Evolutionary conservation across 2,113 vertebrate genomes (phyloP), one percentile per base, ranked within the genome.

Genomic region (Cephalopterus ornatus): DNA sequence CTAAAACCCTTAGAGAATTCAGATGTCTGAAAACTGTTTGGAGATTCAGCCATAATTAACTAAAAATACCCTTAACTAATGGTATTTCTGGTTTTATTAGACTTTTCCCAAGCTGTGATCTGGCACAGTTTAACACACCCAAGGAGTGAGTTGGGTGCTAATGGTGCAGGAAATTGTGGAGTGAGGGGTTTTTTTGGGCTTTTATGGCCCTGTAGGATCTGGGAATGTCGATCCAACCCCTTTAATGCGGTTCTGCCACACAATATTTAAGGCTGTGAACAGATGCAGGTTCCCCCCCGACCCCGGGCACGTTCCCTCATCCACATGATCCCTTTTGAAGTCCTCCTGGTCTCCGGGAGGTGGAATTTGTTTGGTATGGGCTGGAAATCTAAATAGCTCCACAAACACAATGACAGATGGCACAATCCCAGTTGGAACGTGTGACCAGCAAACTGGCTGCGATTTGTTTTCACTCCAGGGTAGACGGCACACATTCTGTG

Each of bases 321-420:
- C 35, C 83, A 96, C 91, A 76, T n/a, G 95, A 98, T 98, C 97
- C 96, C 88, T 77, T 98, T 98, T 97, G 96, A 97, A 97, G 97
- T 97, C 95, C 96, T 96, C 68, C 91, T 65, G 88, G 72, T 84
- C 95, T 96, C 49, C 13, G 23, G 95, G 95, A 97, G 97, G 97
- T 97, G 98, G 96, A 97, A 97, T 97, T 66, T 35, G 97, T 84
- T 97, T 91, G 97, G 97, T 96, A 97, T 98, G 97, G 97, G 97
- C 96, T 97, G 97, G 98, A 86, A 97, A 97, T 98, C 96, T 96
- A 97, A 98, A 97, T 90, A 97, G 96, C 96, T 98, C 95, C 50
- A 85, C 97, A 93, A 97, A 97, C 95, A 88, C 96, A 89, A 94
- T 97, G 97, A 98, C 98, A 98, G 98, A 98, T 98, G 98, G 98